Percentiles rank a stretch among this genome's conserved stretches.
phyloP scores from a whole-genome alignment of 1,140 invertebrate genomes.

The Lordiphosa mommai region DNA sequence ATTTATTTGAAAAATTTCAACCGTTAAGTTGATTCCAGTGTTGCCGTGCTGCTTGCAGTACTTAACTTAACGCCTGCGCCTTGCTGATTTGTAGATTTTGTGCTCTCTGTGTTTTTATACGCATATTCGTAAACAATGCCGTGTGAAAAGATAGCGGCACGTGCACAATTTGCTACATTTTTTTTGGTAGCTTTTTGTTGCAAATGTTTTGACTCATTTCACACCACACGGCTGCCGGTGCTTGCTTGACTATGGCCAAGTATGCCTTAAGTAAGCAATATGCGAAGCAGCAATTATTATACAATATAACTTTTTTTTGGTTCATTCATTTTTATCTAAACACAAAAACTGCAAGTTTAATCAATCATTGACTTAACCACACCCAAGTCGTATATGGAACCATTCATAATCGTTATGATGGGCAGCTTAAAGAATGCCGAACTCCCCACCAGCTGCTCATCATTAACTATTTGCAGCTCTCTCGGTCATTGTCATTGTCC shows the following conservation, averaged over 20 bases:
- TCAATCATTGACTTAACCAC: conserved; percentile 24
- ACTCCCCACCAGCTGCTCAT: conserved; percentile 45
- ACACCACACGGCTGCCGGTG: conserved; percentile 40
- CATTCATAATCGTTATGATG: conserved; percentile 43
- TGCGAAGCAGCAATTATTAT: conserved; percentile 11
- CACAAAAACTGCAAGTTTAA: conserved; percentile 16
- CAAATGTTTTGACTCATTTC: conserved; percentile 57
- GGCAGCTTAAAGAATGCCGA: too few relatives aligned
- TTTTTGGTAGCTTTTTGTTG: conserved; percentile 30
- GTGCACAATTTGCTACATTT: conserved; percentile 26
- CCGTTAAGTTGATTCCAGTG: conserved; percentile 35
- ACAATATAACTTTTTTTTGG: not conserved
- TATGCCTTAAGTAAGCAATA: conserved; percentile 66
- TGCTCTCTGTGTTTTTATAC: conserved; percentile 64
- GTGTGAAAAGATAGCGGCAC: conserved; percentile 19
- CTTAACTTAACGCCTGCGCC: conserved; percentile 49
- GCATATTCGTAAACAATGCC: conserved; percentile 64
- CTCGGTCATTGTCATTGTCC: conserved; percentile 31
- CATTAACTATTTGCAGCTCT: conserved; percentile 45
- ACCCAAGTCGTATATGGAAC: conserved; percentile 3
- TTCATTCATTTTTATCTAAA: conserved; percentile 1
- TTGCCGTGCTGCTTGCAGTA: conserved; percentile 44
- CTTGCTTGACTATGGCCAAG: conserved; percentile 18
- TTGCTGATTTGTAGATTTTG: conserved; percentile 6
- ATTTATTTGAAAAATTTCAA: not conserved